Conservation (phyloP, 2,888 invertebrate species). For the Theretra japonica region DNA sequence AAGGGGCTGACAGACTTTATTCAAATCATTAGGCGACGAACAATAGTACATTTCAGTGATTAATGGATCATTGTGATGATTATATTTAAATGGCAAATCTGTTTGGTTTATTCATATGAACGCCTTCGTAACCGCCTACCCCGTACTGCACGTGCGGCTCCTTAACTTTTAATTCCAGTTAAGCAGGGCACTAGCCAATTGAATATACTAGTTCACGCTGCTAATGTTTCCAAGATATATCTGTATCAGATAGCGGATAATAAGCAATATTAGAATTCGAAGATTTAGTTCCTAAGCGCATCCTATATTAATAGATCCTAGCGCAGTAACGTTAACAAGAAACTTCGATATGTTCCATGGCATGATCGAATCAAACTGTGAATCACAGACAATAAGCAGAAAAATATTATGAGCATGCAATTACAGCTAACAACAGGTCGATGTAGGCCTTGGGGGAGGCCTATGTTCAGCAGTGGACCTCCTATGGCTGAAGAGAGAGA, state of each 20-base stretch:
- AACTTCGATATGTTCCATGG: too few relatives aligned
- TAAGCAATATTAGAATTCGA: not conserved
- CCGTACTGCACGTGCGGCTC: constrained; percentile 35
- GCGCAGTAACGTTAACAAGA: too few relatives aligned
- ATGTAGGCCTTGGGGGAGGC: too few relatives aligned
- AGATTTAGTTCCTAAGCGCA: too few relatives aligned
- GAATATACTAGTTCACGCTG: not conserved
- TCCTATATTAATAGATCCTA: too few relatives aligned
- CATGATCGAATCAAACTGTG: too few relatives aligned
- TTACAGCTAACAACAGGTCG: too few relatives aligned
- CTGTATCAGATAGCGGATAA: not conserved
- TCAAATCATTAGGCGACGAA: not conserved
- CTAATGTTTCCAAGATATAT: not conserved
- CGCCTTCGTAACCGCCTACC: constrained; percentile 69
- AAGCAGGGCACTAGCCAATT: not conserved
- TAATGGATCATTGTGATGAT: constrained; percentile 8
- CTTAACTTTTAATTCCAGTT: constrained; percentile 27
- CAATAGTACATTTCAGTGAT: not conserved
- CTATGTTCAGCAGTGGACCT: too few relatives aligned
- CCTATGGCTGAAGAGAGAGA: too few relatives aligned
- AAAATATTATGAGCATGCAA: too few relatives aligned
- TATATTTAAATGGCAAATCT: constrained; percentile 51
- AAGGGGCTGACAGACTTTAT: not conserved
- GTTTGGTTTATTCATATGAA: constrained; percentile 59
- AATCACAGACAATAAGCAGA: too few relatives aligned